These are phyloP conservation scores for Siderastrea siderea DNA, from an alignment of 92 coral and sea anemone species.

Conservation along the genomic window DNA sequence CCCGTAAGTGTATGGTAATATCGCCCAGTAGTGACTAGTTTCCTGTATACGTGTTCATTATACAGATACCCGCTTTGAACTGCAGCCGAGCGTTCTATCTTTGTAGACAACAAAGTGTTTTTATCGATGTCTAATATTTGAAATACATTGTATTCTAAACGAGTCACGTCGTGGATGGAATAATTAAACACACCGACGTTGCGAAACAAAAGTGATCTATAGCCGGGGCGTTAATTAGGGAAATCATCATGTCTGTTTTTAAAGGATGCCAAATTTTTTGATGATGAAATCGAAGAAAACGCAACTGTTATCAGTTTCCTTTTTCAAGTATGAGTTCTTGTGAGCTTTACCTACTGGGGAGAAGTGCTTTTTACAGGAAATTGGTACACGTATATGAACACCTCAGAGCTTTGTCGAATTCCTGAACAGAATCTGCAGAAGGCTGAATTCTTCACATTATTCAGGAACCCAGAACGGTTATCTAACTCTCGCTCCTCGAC, in stretches of 20 bases:
- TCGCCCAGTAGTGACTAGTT: neutral
- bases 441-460: neutral
- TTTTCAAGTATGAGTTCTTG: too few relatives aligned
- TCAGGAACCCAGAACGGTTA: neutral
- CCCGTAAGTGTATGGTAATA: neutral
- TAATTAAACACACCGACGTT: neutral
- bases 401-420: neutral
- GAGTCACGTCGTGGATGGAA: neutral
- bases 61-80: neutral
- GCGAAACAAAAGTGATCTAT: too few relatives aligned
- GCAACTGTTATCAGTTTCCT: too few relatives aligned
- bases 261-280: too few relatives aligned
- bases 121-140: neutral
- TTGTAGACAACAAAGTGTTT: neutral
- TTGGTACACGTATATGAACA: too few relatives aligned
- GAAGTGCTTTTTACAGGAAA: too few relatives aligned
- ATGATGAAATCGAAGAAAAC: too few relatives aligned
- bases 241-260: neutral
- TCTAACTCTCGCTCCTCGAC: neutral
- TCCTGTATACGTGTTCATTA: neutral
- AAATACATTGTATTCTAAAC: neutral
- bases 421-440: neutral
- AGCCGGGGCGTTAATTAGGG: neutral
- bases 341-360: neutral
- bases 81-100: neutral